These are phyloP conservation scores for Perizoma affinitatum DNA, from an alignment of 2,888 invertebrate genomes.

Conservation along the genomic window DNA sequence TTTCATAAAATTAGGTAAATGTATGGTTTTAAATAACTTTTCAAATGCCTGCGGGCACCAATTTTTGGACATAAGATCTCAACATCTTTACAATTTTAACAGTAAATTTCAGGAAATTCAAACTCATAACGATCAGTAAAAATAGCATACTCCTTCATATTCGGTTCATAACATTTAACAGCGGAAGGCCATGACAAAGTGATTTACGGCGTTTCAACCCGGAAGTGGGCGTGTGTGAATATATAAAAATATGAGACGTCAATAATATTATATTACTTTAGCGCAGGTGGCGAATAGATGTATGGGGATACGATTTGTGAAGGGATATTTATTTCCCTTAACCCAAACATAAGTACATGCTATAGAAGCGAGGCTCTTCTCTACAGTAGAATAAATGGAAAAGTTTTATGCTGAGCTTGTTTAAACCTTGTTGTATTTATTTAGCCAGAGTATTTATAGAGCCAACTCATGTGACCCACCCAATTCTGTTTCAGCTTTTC, in stretches of 20 bases:
- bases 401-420: too few species aligned
- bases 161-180: conserved; percentile 7
- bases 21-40: too few species aligned
- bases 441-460: too few species aligned
- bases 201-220: conserved; percentile 13
- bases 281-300: conserved; percentile 2
- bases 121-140: background rate
- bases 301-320: background rate
- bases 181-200: conserved; percentile 3
- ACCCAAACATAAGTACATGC: background rate
- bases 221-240: background rate
- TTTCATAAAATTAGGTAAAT: too few species aligned
- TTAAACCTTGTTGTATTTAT: too few species aligned
- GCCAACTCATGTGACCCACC: too few species aligned
- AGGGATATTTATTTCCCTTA: background rate
- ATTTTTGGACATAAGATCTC: too few species aligned
- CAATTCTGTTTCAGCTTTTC: too few species aligned
- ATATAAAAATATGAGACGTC: background rate
- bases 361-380: background rate
- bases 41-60: too few species aligned
- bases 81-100: too few species aligned
- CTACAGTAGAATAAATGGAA: too few species aligned
- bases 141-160: too few species aligned
- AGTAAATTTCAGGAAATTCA: background rate
- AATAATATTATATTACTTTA: background rate